Conservation (phyloP, 2,797 vertebrate genomes). For the Forpus xanthops region DNA sequence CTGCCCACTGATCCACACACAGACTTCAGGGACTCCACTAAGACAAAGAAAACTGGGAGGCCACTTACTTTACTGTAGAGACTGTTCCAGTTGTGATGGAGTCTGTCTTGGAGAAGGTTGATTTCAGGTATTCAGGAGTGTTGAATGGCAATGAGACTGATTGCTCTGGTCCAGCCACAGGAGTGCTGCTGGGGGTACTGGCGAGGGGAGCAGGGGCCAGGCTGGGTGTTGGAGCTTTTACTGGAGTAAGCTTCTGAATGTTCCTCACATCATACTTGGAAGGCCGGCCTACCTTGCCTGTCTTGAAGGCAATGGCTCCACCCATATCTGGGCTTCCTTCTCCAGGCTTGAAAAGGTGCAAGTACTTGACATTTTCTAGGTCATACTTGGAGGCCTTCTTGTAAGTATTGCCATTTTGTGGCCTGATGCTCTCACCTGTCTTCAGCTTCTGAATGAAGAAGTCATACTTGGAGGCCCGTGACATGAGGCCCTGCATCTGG, state of each 20-base stretch:
- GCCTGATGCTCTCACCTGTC: conserved; percentile 90
- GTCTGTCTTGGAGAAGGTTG: conserved; percentile 98
- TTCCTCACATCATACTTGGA: conserved; percentile 97
- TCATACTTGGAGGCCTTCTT: conserved; percentile 97
- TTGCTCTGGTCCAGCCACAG: conserved; percentile 82
- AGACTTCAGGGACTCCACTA: not conserved
- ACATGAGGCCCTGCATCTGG: conserved; percentile 90
- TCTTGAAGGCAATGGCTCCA: conserved; percentile 97
- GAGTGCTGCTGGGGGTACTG: conserved; percentile 78
- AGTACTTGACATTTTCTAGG: conserved; percentile 96
- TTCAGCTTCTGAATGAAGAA: conserved; percentile 98
- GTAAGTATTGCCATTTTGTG: conserved; percentile 93
- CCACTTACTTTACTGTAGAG: conserved; percentile 97
- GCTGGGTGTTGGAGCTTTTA: conserved; percentile 85
- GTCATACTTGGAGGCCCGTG: conserved; percentile 95
- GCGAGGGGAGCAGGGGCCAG: conserved; percentile 84
- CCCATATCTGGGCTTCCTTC: conserved; percentile 98
- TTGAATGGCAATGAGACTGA: conserved; percentile 88
- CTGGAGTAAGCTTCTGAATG: conserved; percentile 91
- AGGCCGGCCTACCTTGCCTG: conserved; percentile 94
- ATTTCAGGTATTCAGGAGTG: conserved; percentile 92
- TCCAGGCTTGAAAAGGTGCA: conserved; percentile 97
- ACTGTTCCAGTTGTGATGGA: conserved; percentile 99
- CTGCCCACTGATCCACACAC: not conserved
- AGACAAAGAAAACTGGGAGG: not conserved